phyloP scores from a whole-genome alignment of 2,113 vertebrate species.

The Sturnus vulgaris region DNA sequence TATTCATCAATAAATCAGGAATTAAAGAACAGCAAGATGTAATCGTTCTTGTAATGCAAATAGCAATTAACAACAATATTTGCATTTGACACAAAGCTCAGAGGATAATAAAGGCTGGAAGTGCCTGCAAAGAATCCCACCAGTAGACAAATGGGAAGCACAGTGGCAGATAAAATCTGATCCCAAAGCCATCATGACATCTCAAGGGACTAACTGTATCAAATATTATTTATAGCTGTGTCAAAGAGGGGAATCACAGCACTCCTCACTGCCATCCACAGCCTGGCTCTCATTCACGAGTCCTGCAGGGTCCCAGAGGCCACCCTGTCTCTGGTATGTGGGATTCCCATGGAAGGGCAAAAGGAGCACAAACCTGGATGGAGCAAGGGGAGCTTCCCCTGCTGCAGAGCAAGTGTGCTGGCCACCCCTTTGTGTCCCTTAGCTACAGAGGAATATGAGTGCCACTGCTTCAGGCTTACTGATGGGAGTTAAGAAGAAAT shows the following conservation, averaged over 20 bases:
- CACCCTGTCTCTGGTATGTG: accelerated
- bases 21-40: constrained; percentile 32
- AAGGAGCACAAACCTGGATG: not conserved
- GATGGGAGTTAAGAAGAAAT: not conserved
- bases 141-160: not conserved
- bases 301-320: not conserved
- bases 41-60: not conserved
- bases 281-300: not conserved
- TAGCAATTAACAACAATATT: constrained; percentile 51
- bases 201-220: not conserved
- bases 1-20: constrained; percentile 46
- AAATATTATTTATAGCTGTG: not conserved
- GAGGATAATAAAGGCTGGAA: constrained; percentile 24
- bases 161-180: not conserved
- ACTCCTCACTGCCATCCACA: not conserved
- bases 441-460: not conserved
- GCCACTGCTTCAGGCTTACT: not conserved
- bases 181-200: not conserved
- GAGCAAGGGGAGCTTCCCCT: not conserved
- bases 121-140: not conserved
- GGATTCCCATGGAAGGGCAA: not conserved
- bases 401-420: accelerated
- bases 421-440: not conserved
- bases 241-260: not conserved
- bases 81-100: constrained; percentile 36